Evolutionary conservation across 2,113 vertebrate species (phyloP).

Genomic region (Peromyscus leucopus): DNA sequence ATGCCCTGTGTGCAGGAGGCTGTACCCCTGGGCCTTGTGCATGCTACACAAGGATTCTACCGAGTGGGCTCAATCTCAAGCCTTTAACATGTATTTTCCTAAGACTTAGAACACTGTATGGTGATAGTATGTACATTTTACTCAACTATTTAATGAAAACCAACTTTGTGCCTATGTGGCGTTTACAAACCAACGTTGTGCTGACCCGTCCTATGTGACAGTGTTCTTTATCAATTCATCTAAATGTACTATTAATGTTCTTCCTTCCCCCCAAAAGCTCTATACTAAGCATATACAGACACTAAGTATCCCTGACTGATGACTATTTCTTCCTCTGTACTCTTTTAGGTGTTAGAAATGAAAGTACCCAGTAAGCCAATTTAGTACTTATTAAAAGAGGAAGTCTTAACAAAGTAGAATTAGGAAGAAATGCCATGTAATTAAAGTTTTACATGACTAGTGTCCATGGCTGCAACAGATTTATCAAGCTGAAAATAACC

Average conservation of each 20-base stretch:
- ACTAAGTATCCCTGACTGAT: constrained; percentile 32
- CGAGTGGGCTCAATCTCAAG: background rate
- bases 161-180: constrained; percentile 11
- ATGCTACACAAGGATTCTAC: background rate
- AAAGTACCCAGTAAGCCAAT: constrained; percentile 51
- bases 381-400: constrained; percentile 52
- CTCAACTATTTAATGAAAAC: constrained; percentile 36
- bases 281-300: background rate
- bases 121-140: constrained; percentile 41
- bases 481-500: background rate
- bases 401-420: constrained; percentile 53
- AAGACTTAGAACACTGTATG: constrained; percentile 53
- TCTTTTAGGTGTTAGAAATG: constrained; percentile 43
- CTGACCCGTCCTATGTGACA: constrained; percentile 10
- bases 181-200: constrained; percentile 30
- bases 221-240: background rate
- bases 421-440: constrained; percentile 41
- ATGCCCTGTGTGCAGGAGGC: background rate
- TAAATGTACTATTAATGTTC: background rate
- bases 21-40: background rate
- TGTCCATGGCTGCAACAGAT: background rate
- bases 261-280: constrained; percentile 5
- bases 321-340: constrained; percentile 41
- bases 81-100: constrained; percentile 45
- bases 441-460: constrained; percentile 31